Conservation (phyloP, 2,797 vertebrate species). For the Myotis vivesi region DNA sequence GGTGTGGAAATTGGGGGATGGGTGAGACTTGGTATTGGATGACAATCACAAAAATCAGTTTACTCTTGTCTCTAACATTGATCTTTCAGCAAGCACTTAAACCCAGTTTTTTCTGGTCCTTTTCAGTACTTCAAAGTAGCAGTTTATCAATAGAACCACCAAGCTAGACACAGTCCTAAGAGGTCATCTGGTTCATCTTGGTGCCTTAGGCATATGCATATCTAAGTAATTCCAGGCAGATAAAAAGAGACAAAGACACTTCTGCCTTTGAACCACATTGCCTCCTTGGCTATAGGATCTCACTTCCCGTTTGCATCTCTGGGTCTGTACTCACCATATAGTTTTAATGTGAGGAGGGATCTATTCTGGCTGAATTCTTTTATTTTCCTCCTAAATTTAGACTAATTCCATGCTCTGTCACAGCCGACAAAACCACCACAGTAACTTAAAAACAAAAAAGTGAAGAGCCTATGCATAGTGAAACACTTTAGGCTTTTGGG, state of each 20-base stretch:
- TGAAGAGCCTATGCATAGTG: neutral
- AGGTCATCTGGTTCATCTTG: slow-evolving; percentile 28
- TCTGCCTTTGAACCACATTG: neutral
- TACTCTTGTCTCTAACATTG: slow-evolving; percentile 12
- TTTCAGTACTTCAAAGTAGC: slow-evolving; percentile 54
- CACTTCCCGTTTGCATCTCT: neutral
- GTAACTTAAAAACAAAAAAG: neutral
- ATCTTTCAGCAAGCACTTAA: slow-evolving; percentile 52
- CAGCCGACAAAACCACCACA: slow-evolving; percentile 17
- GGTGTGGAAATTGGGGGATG: neutral
- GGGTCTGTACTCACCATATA: neutral
- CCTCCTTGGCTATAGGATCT: neutral
- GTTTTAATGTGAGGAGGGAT: neutral
- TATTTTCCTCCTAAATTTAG: slow-evolving; percentile 47
- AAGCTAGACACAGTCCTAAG: slow-evolving; percentile 40
- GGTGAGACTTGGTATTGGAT: neutral
- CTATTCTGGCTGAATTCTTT: slow-evolving; percentile 1
- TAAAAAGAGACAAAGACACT: neutral
- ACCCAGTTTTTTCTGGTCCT: neutral
- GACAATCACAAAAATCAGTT: slow-evolving; percentile 33
- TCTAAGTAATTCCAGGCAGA: slow-evolving; percentile 42
- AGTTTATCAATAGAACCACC: slow-evolving; percentile 32
- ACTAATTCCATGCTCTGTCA: neutral
- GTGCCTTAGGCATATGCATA: neutral
- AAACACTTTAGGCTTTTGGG: neutral